Evolutionary conservation across 2,888 invertebrate genomes (phyloP), one percentile per base, ranked within the genome.

Genomic region (Lymantria monacha): DNA sequence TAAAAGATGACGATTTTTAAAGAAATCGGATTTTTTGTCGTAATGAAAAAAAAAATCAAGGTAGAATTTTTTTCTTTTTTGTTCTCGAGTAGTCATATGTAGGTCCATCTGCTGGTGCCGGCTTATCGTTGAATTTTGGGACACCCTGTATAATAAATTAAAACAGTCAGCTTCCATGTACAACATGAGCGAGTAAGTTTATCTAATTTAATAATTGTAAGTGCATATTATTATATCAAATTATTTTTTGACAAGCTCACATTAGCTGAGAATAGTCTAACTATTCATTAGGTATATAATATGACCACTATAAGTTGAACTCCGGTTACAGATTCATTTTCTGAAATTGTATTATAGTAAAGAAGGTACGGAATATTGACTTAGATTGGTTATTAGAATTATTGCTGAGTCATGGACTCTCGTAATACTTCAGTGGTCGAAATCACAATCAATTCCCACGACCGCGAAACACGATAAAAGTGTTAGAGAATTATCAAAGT

Each of bases 241-340:
- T 90, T 89, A 89, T 84, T 85, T n/a, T 87, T 83, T 85, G 89
- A 88, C 87, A 85, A 73, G 83, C 85, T 85, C 86, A 84, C 83
- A 70, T 87, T 81, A 73, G 73, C 72, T 65, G 66, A 82, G 83
- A 87, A 84, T 86, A 83, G 79, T n/a, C 81, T 82, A 85, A 87
- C 88, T 86, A 81, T 81, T 83, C 85, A 87, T 89, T 88, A 87
- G 57, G 22, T 22, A 22, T 22, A 22, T 22, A 22, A 70, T 72
- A 70, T 64, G 72, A 68, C 86, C 81, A 79, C 22, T 10, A 2
- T 55, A 46, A 9, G 0, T 12, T 54, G 81, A 77, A 10, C 81
- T 62, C 45, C 46, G 9, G 38, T 11, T 36, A 42, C 13, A 63
- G 1, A n/a, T 38, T 38, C n/a, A 38, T 38, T 12, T n/a, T n/a